A percentile compares a stretch with the other conserved stretches of the same genome.
Evolutionary conservation across 2,113 vertebrate genomes (phyloP).

Genomic region (Ovibos moschatus): DNA sequence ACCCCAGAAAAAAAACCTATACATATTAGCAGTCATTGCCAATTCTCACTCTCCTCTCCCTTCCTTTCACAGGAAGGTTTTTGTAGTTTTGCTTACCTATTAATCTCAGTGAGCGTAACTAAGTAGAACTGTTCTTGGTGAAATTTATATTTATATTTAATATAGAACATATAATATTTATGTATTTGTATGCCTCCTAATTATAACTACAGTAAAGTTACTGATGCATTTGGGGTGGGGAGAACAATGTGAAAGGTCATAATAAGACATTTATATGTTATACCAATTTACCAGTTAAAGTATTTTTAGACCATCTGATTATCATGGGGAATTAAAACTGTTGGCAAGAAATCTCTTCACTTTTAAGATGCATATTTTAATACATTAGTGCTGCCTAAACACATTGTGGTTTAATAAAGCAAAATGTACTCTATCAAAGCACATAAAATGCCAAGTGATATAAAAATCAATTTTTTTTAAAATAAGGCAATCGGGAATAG

Average conservation of each 20-base stretch:
- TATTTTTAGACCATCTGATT: slow-evolving; percentile 57
- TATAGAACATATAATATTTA: background rate
- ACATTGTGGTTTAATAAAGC: slow-evolving; percentile 73
- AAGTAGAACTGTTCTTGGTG: background rate
- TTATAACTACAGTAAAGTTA: background rate
- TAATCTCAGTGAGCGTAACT: background rate
- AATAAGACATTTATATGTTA: background rate
- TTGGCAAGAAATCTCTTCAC: slow-evolving; percentile 67
- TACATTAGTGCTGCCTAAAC: slow-evolving; percentile 65
- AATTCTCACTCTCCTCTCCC: background rate
- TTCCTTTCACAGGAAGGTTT: background rate
- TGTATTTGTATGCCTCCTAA: background rate
- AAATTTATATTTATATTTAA: background rate
- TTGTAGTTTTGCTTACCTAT: slow-evolving; percentile 1
- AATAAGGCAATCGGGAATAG: slow-evolving; percentile 65
- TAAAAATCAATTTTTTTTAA: slow-evolving; percentile 70
- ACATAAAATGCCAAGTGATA: slow-evolving; percentile 73
- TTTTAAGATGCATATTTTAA: slow-evolving; percentile 70
- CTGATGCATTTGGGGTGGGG: background rate
- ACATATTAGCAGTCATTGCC: background rate
- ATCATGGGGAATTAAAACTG: slow-evolving; percentile 71
- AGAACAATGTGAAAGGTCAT: background rate
- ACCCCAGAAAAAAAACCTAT: background rate
- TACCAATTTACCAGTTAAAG: slow-evolving; percentile 47
- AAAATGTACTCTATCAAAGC: slow-evolving; percentile 70